These are phyloP conservation scores for Himalopsyche japonica DNA, from an alignment of 2,888 invertebrate species.

Conservation along the genomic window DNA sequence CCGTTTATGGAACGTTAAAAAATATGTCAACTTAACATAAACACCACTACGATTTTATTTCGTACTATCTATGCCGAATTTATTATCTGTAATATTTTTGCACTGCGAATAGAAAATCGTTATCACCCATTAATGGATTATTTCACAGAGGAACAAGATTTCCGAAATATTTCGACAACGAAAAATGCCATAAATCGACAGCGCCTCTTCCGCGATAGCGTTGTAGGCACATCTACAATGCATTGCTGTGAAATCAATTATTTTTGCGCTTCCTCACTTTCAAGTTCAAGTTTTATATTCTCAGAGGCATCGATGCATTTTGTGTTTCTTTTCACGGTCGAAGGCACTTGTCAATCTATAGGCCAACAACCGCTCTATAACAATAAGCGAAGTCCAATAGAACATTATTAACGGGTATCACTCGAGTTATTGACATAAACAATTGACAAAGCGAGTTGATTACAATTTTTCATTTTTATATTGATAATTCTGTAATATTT, in stretches of 20 bases:
- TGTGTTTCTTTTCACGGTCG: conserved; percentile 5
- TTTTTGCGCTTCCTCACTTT: conserved; percentile 14
- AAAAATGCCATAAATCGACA: too few relatives aligned
- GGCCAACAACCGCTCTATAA: neutral
- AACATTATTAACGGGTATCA: neutral
- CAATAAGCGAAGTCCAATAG: neutral
- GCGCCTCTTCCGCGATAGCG: too few relatives aligned
- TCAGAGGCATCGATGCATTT: neutral
- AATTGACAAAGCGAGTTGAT: neutral
- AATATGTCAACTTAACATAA: too few relatives aligned
- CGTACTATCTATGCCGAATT: too few relatives aligned
- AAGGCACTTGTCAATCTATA: neutral
- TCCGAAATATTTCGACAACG: too few relatives aligned
- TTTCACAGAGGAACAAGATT: too few relatives aligned
- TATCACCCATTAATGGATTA: too few relatives aligned
- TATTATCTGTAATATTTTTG: too few relatives aligned
- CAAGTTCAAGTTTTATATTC: conserved; percentile 10
- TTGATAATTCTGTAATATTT: neutral
- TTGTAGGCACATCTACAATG: neutral
- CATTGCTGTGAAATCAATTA: conserved; percentile 1
- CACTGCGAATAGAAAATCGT: too few relatives aligned
- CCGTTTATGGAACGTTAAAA: too few relatives aligned
- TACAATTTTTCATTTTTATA: neutral
- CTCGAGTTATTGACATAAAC: neutral
- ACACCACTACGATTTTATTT: too few relatives aligned